A percentile compares a stretch with the other conserved stretches of the same genome.
phyloP scores from a whole-genome alignment of 2,888 invertebrate species.

The Habroteleia sp. region DNA sequence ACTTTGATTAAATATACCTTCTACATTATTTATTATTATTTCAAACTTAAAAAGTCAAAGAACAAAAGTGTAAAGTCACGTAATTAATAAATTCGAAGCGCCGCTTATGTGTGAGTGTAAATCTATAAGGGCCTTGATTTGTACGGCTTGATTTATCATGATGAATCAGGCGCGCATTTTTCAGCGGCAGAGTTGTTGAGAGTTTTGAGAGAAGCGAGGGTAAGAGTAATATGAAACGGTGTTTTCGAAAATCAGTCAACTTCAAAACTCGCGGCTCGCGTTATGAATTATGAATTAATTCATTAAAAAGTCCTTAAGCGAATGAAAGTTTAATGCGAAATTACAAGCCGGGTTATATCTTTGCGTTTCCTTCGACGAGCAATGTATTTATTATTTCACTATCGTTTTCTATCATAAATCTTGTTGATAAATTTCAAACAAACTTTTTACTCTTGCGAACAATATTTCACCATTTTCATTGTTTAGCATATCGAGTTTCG shows the following conservation, averaged over 20 bases:
- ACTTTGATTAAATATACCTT: constrained; percentile 56
- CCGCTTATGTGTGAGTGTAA: constrained; percentile 32
- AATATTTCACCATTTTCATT: no score
- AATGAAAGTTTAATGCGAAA: constrained; percentile 12
- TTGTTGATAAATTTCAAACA: background rate
- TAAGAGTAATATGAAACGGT: constrained; percentile 54
- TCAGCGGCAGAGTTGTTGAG: constrained; percentile 52
- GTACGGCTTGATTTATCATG: constrained; percentile 51
- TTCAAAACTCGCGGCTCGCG: constrained; percentile 41
- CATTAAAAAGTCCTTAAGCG: constrained; percentile 29
- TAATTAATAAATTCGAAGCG: constrained; percentile 42
- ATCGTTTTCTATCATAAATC: constrained; percentile 3
- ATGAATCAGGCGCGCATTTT: constrained; percentile 52
- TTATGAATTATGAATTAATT: constrained; percentile 36
- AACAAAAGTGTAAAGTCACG: constrained; percentile 51
- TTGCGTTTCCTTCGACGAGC: constrained; percentile 8
- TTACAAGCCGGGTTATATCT: constrained; percentile 9
- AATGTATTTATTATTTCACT: constrained; percentile 4
- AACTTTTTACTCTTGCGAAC: background rate
- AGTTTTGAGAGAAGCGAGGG: constrained; percentile 53
- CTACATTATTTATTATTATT: constrained; percentile 55
- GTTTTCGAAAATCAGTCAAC: constrained; percentile 61
- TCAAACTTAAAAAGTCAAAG: constrained; percentile 32
- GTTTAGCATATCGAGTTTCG: background rate
- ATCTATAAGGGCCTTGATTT: constrained; percentile 49